A percentile compares a stretch with the other conserved stretches of the same genome.
Evolutionary conservation across 1,140 invertebrate genomes (phyloP).

Genomic region (Lethocerus indicus): DNA sequence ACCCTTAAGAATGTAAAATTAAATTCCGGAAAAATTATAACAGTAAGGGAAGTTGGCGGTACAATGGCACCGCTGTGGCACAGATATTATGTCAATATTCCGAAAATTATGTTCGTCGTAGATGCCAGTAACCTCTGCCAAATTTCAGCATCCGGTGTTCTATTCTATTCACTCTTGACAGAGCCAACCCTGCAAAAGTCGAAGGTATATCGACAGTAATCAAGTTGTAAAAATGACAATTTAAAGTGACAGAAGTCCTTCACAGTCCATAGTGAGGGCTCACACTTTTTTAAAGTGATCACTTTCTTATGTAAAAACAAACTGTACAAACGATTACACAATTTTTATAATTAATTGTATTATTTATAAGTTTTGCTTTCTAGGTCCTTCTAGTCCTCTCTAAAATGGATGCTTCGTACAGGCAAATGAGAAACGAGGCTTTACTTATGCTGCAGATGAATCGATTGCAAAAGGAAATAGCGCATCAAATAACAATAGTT

Average conservation of each 20-base stretch:
- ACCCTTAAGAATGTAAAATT: slow-evolving; percentile 42
- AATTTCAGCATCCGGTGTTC: slow-evolving; percentile 58
- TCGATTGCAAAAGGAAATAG: slow-evolving; percentile 41
- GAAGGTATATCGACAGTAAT: too few relatives aligned
- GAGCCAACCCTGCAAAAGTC: slow-evolving; percentile 41
- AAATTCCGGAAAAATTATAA: slow-evolving; percentile 15
- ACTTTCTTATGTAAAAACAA: too few relatives aligned
- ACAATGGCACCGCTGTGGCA: slow-evolving; percentile 59
- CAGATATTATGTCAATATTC: not conserved
- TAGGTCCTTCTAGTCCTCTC: slow-evolving; percentile 52
- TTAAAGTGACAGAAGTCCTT: too few relatives aligned
- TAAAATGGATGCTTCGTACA: slow-evolving; percentile 67
- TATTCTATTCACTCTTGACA: slow-evolving; percentile 53
- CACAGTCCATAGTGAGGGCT: too few relatives aligned
- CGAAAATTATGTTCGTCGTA: slow-evolving; percentile 54
- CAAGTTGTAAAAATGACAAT: too few relatives aligned
- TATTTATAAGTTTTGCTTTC: slow-evolving; percentile 20
- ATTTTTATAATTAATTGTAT: too few relatives aligned
- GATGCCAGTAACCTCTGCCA: slow-evolving; percentile 64
- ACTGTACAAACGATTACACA: too few relatives aligned
- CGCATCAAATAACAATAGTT: slow-evolving; percentile 42
- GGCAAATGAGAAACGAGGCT: slow-evolving; percentile 66
- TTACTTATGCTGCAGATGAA: slow-evolving; percentile 56
- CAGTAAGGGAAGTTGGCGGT: slow-evolving; percentile 51
- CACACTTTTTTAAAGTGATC: too few relatives aligned